phyloP scores from a whole-genome alignment of 1,140 invertebrate species.

The Drosophila cardini region DNA sequence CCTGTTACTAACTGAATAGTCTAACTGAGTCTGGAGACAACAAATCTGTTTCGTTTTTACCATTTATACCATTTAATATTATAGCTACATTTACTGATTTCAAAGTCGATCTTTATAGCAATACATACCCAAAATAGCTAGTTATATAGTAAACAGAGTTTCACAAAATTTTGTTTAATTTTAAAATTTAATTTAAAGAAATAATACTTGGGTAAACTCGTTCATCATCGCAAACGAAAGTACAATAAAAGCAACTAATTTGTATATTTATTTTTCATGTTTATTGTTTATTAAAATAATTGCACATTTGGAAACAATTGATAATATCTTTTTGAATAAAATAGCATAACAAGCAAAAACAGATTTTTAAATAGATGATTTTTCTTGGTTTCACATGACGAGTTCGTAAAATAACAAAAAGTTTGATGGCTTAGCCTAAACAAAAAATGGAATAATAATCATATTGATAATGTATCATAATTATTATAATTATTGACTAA shows the following conservation, averaged over 20 bases:
- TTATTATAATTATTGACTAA: conserved; percentile 41
- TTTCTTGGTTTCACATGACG: conserved; percentile 51
- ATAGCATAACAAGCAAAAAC: conserved; percentile 65
- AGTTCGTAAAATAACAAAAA: conserved; percentile 63
- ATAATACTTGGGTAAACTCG: no score
- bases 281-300: conserved; percentile 53
- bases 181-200: conserved; percentile 5
- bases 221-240: no score
- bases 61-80: no score
- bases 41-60: no score
- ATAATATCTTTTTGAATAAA: conserved; percentile 71
- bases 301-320: conserved; percentile 62
- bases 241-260: neutral
- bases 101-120: no score
- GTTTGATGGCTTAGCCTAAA: conserved; percentile 59
- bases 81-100: no score
- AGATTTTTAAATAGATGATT: conserved; percentile 39
- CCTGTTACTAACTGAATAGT: no score
- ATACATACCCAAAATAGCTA: no score
- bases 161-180: no score
- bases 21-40: no score
- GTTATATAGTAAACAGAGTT: no score
- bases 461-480: conserved; percentile 14
- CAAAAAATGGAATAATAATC: conserved; percentile 52
- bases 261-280: conserved; percentile 25